Evolutionary conservation across 2,797 vertebrate genomes (phyloP).

Genomic region (Borostomias antarcticus): DNA sequence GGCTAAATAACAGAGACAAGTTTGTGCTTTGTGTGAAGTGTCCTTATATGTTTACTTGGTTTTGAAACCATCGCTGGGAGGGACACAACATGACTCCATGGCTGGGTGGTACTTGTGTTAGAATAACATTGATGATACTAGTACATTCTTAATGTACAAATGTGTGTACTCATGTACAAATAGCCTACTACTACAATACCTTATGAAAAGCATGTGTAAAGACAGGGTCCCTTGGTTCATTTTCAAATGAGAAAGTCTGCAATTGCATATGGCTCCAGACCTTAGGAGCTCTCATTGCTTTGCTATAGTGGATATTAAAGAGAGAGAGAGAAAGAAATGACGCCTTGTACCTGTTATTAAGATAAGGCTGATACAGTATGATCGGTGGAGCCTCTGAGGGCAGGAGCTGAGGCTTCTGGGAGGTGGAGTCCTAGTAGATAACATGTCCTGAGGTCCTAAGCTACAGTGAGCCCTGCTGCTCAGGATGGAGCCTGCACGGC

Average conservation of each 20-base stretch:
- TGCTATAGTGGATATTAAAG: neutral
- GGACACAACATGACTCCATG: slow-evolving; percentile 14
- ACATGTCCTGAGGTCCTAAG: neutral
- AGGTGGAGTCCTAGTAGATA: neutral
- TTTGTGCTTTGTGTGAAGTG: neutral
- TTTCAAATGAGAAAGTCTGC: too few relatives aligned
- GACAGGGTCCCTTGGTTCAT: neutral
- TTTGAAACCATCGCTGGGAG: slow-evolving; percentile 12
- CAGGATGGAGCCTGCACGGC: too few relatives aligned
- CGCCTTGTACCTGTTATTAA: slow-evolving; percentile 17
- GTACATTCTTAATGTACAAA: neutral
- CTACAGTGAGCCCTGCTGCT: neutral
- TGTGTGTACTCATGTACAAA: too few relatives aligned
- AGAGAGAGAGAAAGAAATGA: neutral
- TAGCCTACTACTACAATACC: neutral
- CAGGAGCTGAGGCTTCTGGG: neutral
- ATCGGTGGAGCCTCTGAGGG: neutral
- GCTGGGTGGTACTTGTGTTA: neutral
- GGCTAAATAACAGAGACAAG: too few relatives aligned
- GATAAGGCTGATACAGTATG: slow-evolving; percentile 10
- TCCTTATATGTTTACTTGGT: slow-evolving; percentile 22
- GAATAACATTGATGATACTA: neutral
- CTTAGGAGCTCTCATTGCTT: neutral
- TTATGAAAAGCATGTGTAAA: neutral
- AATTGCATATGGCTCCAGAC: neutral